A percentile compares a stretch with the other conserved stretches of the same genome.
Evolutionary conservation across 2,113 vertebrate genomes (phyloP).

Genomic region (Hemichromis elongatus): DNA sequence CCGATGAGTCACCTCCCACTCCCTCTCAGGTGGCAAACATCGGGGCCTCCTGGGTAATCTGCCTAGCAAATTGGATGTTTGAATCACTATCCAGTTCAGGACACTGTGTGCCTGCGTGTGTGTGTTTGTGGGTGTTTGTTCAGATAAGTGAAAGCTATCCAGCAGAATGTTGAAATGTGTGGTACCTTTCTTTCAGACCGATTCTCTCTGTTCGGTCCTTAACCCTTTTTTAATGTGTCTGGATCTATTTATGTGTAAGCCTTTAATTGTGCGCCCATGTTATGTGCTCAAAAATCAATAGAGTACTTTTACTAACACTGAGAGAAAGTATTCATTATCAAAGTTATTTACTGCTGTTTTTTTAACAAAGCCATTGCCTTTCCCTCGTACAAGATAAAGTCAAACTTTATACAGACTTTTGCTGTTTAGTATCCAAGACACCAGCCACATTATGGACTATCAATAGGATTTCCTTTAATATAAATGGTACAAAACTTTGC

Average conservation of each 20-base stretch:
- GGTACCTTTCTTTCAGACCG: neutral
- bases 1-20: conserved; percentile 44
- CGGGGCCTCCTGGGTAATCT: conserved; percentile 66
- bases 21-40: conserved; percentile 55
- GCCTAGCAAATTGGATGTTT: conserved; percentile 70
- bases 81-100: conserved; percentile 45
- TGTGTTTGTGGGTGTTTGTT: neutral
- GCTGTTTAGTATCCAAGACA: neutral
- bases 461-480: neutral
- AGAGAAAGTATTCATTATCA: neutral
- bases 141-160: neutral
- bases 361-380: neutral
- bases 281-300: neutral
- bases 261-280: neutral
- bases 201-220: neutral
- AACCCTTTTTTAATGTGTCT: neutral
- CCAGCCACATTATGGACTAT: neutral
- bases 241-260: neutral
- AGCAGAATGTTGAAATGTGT: neutral
- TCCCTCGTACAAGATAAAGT: neutral
- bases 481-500: neutral
- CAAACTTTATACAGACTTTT: neutral
- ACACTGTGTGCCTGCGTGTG: neutral
- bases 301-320: neutral
- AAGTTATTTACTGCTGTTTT: neutral